phyloP scores from a whole-genome alignment of 2,888 invertebrate species.

The Uloborus plumipes region DNA sequence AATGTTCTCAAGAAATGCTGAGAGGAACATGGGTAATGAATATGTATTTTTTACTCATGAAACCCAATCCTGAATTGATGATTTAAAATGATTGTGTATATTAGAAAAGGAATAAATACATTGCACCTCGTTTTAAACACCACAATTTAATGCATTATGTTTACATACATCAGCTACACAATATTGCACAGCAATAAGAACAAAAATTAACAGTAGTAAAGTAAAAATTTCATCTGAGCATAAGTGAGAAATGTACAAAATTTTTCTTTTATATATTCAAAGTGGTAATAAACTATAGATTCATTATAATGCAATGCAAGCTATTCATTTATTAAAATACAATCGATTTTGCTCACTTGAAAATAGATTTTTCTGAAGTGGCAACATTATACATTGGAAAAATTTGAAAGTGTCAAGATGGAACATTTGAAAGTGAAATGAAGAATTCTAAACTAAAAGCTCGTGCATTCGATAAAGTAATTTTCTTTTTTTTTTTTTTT shows the following conservation, averaged over 20 bases:
- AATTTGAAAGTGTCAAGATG: conserved; percentile 60
- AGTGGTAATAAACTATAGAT: conserved; percentile 63
- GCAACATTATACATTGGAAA: conserved; percentile 47
- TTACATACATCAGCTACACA: conserved; percentile 62
- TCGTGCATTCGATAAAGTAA: conserved; percentile 61
- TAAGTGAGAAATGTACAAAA: conserved; percentile 62
- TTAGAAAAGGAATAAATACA: neutral
- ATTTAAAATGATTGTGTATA: neutral
- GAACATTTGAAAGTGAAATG: conserved; percentile 59
- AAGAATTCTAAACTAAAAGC: conserved; percentile 64
- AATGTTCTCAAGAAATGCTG: too few relatives aligned
- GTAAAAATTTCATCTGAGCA: conserved; percentile 58
- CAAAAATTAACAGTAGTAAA: conserved; percentile 51
- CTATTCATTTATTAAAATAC: conserved; percentile 63
- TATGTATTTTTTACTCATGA: too few relatives aligned
- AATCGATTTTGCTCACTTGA: conserved; percentile 59
- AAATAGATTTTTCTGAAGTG: conserved; percentile 63
- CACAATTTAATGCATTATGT: conserved; percentile 60
- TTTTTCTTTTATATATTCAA: conserved; percentile 52
- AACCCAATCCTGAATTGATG: too few relatives aligned
- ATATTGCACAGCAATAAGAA: conserved; percentile 63
- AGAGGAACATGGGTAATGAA: too few relatives aligned
- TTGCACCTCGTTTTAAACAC: conserved; percentile 36
- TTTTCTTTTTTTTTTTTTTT: too few relatives aligned
- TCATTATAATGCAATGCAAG: conserved; percentile 62